phyloP scores from a whole-genome alignment of 1,140 invertebrate genomes.

The Orchestia grillus region DNA sequence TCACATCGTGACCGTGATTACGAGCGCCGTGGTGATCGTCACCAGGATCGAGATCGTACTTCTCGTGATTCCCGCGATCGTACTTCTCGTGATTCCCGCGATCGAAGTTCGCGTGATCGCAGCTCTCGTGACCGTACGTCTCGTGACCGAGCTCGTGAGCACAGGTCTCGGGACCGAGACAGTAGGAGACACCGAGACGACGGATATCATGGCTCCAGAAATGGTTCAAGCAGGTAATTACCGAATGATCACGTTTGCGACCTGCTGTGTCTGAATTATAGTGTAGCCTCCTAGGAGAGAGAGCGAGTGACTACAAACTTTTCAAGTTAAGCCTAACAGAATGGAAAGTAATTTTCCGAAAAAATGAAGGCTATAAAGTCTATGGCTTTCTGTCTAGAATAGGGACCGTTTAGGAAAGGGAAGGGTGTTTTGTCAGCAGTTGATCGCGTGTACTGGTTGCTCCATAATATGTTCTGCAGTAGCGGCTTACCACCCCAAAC shows the following conservation, averaged over 20 bases:
- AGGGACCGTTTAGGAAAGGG: too few species aligned
- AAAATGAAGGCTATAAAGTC: too few species aligned
- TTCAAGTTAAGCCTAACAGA: too few species aligned
- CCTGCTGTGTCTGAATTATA: background rate
- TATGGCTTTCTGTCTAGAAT: too few species aligned
- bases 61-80: conserved; percentile 20
- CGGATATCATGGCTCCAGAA: conserved; percentile 45
- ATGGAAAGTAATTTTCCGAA: too few species aligned
- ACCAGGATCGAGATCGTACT: conserved; percentile 49
- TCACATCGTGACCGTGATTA: background rate
- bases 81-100: background rate
- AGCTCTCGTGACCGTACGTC: background rate
- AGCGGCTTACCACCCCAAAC: too few species aligned
- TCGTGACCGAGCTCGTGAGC: conserved; percentile 45
- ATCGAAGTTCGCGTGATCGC: conserved; percentile 42
- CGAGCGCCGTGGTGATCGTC: conserved; percentile 51
- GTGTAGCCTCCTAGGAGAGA: background rate
- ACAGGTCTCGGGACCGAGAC: conserved; percentile 60
- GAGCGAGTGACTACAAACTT: background rate
- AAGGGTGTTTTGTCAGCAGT: too few species aligned
- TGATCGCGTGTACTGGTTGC: too few species aligned
- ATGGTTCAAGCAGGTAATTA: conserved; percentile 3
- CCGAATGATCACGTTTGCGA: background rate
- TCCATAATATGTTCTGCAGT: too few species aligned
- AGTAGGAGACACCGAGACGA: conserved; percentile 64